A percentile compares a stretch with the other conserved stretches of the same genome.
phyloP scores from a whole-genome alignment of 1,140 invertebrate species.

The Palaemon carinicauda region DNA sequence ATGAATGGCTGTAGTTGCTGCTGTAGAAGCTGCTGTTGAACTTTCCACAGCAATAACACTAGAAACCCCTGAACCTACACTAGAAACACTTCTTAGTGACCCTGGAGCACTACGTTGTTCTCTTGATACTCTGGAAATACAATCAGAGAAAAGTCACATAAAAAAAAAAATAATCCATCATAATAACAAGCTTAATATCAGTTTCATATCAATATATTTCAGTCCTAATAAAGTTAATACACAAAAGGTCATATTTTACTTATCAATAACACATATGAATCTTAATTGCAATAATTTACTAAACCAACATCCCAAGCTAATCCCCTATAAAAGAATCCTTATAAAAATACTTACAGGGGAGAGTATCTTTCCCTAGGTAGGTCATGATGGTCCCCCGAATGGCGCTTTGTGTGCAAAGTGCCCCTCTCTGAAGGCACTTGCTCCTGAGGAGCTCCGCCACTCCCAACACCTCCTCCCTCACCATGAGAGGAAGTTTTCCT shows the following conservation, averaged over 20 bases:
- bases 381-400: conserved; percentile 79
- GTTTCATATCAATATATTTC: too few species aligned
- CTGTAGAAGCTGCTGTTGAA: not conserved
- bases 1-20: conserved; percentile 17
- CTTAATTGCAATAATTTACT: too few species aligned
- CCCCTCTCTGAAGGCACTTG: conserved; percentile 75
- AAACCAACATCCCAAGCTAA: too few species aligned
- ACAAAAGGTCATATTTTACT: too few species aligned
- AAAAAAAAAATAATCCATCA: too few species aligned
- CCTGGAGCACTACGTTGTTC: conserved; percentile 60
- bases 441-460: conserved; percentile 62
- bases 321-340: too few species aligned
- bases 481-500: conserved; percentile 84
- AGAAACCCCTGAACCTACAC: conserved; percentile 54
- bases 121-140: conserved; percentile 40
- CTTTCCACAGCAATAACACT: conserved; percentile 53
- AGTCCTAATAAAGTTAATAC: too few species aligned
- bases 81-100: conserved; percentile 60
- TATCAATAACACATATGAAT: too few species aligned
- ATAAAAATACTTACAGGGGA: conserved; percentile 25
- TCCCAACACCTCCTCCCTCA: conserved; percentile 52
- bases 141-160: not conserved
- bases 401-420: conserved; percentile 94
- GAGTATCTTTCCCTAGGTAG: conserved; percentile 47
- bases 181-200: too few species aligned